Evolutionary conservation across 2,888 invertebrate species (phyloP).

Genomic region (Cheilosia scutellata): DNA sequence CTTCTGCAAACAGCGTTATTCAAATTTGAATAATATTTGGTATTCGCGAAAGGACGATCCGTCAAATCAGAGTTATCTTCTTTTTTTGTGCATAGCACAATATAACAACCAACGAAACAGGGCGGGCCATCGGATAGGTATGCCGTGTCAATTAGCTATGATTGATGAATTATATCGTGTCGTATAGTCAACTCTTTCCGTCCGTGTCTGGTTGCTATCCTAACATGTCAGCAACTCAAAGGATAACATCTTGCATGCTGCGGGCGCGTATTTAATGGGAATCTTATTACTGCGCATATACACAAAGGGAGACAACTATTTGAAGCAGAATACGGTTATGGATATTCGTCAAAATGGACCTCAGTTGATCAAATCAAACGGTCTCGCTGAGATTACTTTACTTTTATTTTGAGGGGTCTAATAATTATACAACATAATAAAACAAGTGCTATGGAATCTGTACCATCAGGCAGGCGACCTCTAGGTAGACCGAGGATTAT

Average conservation of each 20-base stretch:
- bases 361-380: not conserved
- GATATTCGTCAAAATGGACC: not conserved
- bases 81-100: constrained; percentile 28
- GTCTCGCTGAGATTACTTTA: too few relatives aligned
- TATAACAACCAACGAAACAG: constrained; percentile 46
- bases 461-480: too few relatives aligned
- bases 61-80: constrained; percentile 53
- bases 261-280: constrained; percentile 12
- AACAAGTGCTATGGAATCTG: too few relatives aligned
- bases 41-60: constrained; percentile 62
- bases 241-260: constrained; percentile 39
- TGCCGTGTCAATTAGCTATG: constrained; percentile 73
- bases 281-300: constrained; percentile 19
- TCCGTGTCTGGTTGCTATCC: constrained; percentile 41
- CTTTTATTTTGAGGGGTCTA: not conserved
- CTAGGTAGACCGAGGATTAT: too few relatives aligned
- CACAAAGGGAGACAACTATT: not conserved
- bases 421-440: too few relatives aligned
- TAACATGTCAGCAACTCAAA: constrained; percentile 41
- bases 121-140: constrained; percentile 65
- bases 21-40: constrained; percentile 58
- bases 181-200: constrained; percentile 60
- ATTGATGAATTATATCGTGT: constrained; percentile 67
- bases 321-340: not conserved
- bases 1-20: constrained; percentile 53